phyloP scores from a whole-genome alignment of 2,888 invertebrate genomes.

The Esperia sulphurella region DNA sequence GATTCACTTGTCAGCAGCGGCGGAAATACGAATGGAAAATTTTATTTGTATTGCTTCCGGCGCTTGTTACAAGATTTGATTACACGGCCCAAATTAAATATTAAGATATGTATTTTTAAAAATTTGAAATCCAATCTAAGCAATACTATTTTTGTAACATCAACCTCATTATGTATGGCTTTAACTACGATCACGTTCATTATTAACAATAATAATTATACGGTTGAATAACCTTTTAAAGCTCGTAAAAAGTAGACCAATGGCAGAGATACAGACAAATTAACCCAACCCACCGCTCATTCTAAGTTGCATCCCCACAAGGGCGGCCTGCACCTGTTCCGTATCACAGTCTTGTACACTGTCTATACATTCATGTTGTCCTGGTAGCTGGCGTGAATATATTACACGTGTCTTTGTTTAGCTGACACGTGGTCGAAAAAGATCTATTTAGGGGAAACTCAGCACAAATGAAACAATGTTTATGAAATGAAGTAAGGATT shows the following conservation, averaged over 20 bases:
- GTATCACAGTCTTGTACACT: too few species aligned
- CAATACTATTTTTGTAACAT: too few species aligned
- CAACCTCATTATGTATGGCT: too few species aligned
- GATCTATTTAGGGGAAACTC: not conserved
- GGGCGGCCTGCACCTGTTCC: constrained; percentile 6
- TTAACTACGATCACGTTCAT: too few species aligned
- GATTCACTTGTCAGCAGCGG: constrained; percentile 21
- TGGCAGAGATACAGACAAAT: not conserved
- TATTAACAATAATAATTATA: too few species aligned
- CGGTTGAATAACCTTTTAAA: not conserved
- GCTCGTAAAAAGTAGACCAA: too few species aligned
- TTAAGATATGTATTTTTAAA: not conserved
- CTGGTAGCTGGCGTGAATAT: constrained; percentile 8
- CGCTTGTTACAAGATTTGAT: not conserved
- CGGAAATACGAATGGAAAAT: not conserved
- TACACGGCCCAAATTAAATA: constrained; percentile 1
- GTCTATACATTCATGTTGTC: constrained; percentile 1
- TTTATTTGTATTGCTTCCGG: constrained; percentile 3
- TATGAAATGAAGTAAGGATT: too few species aligned
- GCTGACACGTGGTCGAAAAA: not conserved
- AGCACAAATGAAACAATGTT: too few species aligned
- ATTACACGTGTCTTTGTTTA: constrained; percentile 10
- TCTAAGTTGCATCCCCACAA: not conserved
- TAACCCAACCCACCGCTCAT: not conserved
- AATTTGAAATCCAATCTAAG: not conserved